Evolutionary conservation across 2,797 vertebrate genomes (phyloP).

Genomic region (Odontamblyopus lacepedii): DNA sequence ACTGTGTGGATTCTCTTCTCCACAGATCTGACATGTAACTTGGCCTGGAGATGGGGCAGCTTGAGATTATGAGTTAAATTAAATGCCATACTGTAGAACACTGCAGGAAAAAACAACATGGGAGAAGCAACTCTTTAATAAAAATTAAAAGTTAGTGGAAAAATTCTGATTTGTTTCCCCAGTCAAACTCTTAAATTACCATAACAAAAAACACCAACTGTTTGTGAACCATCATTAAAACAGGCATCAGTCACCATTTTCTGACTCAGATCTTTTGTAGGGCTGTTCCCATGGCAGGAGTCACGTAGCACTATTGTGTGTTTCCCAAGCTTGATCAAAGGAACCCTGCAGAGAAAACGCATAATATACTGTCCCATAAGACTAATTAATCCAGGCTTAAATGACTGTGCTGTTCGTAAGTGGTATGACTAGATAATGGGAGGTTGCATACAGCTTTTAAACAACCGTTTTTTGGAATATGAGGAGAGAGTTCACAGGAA

Average conservation of each 20-base stretch:
- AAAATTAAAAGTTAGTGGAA: too few relatives aligned
- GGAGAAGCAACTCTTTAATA: too few relatives aligned
- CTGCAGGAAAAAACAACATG: too few relatives aligned
- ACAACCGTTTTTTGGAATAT: neutral
- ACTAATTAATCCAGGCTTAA: conserved; percentile 49
- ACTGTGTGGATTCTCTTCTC: too few relatives aligned
- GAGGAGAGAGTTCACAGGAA: conserved; percentile 19
- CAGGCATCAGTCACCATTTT: neutral
- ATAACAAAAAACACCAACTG: neutral
- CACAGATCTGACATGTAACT: too few relatives aligned
- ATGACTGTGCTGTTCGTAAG: conserved; percentile 15
- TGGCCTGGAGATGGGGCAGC: too few relatives aligned
- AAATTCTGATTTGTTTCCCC: neutral
- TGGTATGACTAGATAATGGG: conserved; percentile 7
- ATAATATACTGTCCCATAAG: conserved; percentile 55
- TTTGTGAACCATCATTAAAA: neutral
- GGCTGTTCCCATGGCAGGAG: conserved; percentile 20
- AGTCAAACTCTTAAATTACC: neutral
- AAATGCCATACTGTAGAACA: too few relatives aligned
- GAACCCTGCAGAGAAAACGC: conserved; percentile 38
- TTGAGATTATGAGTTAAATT: too few relatives aligned
- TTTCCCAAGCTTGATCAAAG: conserved; percentile 62
- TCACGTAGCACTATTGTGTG: conserved; percentile 15
- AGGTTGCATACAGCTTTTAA: conserved; percentile 5
- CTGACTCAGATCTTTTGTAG: neutral